Evolutionary conservation across 2,797 vertebrate genomes (phyloP), one percentile per base, ranked within the genome.

Genomic region (Mycteria americana): DNA sequence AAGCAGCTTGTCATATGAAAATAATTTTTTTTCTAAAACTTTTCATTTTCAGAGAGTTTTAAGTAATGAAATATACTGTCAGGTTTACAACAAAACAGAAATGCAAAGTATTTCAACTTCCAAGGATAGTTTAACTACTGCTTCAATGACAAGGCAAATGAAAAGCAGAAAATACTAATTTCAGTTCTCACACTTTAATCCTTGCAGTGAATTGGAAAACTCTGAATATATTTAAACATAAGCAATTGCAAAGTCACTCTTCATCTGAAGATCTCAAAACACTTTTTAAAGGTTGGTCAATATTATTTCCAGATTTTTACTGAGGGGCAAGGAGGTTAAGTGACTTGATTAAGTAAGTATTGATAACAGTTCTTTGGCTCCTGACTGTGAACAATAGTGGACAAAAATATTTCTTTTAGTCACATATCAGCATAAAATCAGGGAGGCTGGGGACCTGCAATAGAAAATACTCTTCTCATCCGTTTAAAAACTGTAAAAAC

Each of bases 1-100:
- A 97, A 96, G 92, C 88, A 86, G 81, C 90, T 68, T 95, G 70
- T 94, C 82, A 76, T 70, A 72, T 73, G 46, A 94, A 98, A 93
- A 83, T 84, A 11, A 60, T 92, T 79, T 69, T 94, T 59, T 63
- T 6, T 7, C 11, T 18, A 14, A 88, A 93, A 27, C 37, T 88
- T 91, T 91, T 76, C 7, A 56, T 93, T 96, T 94, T 67, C 16
- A 33, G 64, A 70, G 65, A 77, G 46, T 94, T 96, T 95, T 69
- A 87, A 97, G 85, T 89, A 91, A 69, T 25, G 33, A 89, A 84
- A 78, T 82, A 77, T n/a, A 43, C 53, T 43, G 48, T 56, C 92
- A 54, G 63, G 48, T 92, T 94, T 74, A 74, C 93, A 91, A 51
- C 2, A 16, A 70, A 89, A 92, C 56, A 95, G 89, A 94, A 97